Base-by-base conservation (phyloP, 2,113 vertebrate species). In the Serilophus lunatus region DNA sequence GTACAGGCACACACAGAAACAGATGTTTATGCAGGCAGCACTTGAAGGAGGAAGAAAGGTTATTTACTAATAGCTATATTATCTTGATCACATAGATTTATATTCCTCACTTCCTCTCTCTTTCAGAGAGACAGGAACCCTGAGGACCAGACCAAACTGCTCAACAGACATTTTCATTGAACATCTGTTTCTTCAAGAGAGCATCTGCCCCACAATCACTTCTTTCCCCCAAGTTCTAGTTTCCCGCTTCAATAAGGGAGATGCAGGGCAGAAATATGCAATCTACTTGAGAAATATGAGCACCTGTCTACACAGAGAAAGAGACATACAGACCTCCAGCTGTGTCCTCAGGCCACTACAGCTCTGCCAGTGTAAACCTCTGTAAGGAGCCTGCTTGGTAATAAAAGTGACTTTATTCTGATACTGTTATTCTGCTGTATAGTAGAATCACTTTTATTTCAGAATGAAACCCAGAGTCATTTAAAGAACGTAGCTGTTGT, bases 51-150 rank as follows among this genome's bases (percentile, higher is more conserved):
- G 49, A 68, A 88, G 66, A 82, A 80, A 92, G 63, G 68, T 68
- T 84, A 92, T 87, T 94, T 90, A 87, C 86, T 90, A 92, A 81
- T 57, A 92, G 82, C 47, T 63, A 68, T 50, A 71, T 79, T 86
- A 83, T 77, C 83, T 87, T 96, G 78, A 92, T 90, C 77, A 81
- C 44, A 82, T 12, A 90, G 88, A 95, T 93, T 93, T 93, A 91
- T 72, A 90, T 64, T 92, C 56, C 45, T 92, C 25, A 38, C 86
- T 92, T 90, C 85, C 64, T 81, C 78, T 78, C 50, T 54, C 81
- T 59, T 64, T 69, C 56, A 69, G 35, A 5, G 2, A 80, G 79
- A 65, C 22, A 7, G 64, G 74, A 92, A 72, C 85, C 87, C n/a
- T 0, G 3, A 87, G 33, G 75, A 69, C 68, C 15, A 4, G 71